Evolutionary conservation across 2,888 invertebrate species (phyloP).

Genomic region (Rapana venosa): DNA sequence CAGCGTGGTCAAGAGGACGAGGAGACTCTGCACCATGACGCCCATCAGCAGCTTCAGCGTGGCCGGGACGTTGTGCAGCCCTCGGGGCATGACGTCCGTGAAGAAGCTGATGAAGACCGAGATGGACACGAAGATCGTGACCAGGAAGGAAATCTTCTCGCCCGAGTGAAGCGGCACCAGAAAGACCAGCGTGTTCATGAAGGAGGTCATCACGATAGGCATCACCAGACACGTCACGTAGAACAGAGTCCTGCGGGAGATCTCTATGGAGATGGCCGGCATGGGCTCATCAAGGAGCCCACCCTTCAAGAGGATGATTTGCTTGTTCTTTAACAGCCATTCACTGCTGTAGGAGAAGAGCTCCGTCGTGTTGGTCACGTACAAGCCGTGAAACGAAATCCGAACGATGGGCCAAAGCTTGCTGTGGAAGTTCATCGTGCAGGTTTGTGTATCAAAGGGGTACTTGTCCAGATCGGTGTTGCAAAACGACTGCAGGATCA

Average conservation of each 20-base stretch:
- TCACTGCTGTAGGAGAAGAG: too few relatives aligned
- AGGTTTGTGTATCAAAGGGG: too few relatives aligned
- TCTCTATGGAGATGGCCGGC: too few relatives aligned
- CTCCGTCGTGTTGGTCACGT: too few relatives aligned
- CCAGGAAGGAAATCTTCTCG: constrained; percentile 48
- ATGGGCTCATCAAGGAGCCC: too few relatives aligned
- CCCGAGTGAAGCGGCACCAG: constrained; percentile 43
- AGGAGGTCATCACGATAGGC: constrained; percentile 43
- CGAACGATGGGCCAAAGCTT: too few relatives aligned
- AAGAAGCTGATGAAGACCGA: constrained; percentile 43
- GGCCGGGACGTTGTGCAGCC: constrained; percentile 27
- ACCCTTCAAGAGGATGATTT: too few relatives aligned
- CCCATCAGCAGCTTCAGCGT: constrained; percentile 32
- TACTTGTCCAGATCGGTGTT: too few relatives aligned
- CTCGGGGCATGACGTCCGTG: constrained; percentile 40
- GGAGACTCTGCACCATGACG: constrained; percentile 32
- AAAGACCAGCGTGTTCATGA: constrained; percentile 46
- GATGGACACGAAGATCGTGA: constrained; percentile 46
- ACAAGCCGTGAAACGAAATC: too few relatives aligned
- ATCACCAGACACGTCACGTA: constrained; percentile 36
- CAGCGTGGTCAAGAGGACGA: constrained; percentile 32
- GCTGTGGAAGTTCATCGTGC: too few relatives aligned
- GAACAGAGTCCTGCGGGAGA: constrained; percentile 23
- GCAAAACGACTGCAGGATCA: too few relatives aligned
- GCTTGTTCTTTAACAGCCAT: too few relatives aligned